A percentile compares a stretch with the other conserved stretches of the same genome.
These are phyloP conservation scores for Lepilemur septentrionalis DNA, from an alignment of 2,797 vertebrate genomes.

Conservation along the genomic window DNA sequence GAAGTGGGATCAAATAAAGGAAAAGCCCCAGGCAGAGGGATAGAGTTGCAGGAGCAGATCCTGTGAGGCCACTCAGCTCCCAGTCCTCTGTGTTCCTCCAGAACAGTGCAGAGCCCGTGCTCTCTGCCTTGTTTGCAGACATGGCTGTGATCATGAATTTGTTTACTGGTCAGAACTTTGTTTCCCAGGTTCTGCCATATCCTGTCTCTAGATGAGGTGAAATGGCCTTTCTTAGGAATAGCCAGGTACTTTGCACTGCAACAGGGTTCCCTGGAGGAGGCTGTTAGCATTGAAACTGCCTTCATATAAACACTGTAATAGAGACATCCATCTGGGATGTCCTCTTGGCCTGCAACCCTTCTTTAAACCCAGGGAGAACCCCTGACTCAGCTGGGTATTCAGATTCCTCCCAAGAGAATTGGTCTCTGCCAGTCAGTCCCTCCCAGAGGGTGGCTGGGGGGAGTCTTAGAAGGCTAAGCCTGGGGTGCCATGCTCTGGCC, in stretches of 20 bases:
- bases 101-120: fast-evolving
- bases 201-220: background rate
- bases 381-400: background rate
- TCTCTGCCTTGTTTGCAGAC: background rate
- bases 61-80: background rate
- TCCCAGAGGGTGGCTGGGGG: background rate
- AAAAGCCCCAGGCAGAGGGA: background rate
- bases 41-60: fast-evolving
- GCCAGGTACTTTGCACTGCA: fast-evolving
- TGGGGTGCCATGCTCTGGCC: background rate
- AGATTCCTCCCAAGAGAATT: background rate
- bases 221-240: background rate
- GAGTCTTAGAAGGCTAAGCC: background rate
- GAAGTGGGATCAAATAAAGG: background rate
- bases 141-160: background rate
- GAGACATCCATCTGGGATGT: background rate
- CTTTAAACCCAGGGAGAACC: background rate
- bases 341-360: background rate
- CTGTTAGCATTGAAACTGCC: background rate
- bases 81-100: fast-evolving
- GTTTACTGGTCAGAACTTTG: background rate
- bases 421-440: background rate
- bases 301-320: background rate
- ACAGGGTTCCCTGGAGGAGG: background rate
- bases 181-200: background rate